Evolutionary conservation across 1,140 invertebrate species (phyloP).

Genomic region (Daktulosphaira vitifoliae): DNA sequence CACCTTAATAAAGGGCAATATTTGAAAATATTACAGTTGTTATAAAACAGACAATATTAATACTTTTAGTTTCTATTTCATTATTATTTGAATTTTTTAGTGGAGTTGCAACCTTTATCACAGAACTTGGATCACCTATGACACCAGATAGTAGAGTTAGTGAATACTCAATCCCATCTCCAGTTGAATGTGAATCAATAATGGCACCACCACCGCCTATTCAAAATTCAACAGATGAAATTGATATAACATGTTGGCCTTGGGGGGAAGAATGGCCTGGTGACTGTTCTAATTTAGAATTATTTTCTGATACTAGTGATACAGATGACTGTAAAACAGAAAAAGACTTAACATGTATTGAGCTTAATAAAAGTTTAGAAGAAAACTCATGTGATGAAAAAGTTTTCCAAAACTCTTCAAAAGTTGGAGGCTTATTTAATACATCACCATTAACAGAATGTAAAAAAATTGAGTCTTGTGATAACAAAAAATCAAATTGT

Average conservation of each 20-base stretch:
- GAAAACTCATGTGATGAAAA: conserved; percentile 5
- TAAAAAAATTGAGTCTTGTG: not conserved
- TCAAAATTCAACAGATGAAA: conserved; percentile 16
- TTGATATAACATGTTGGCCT: conserved; percentile 25
- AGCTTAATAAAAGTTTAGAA: not conserved
- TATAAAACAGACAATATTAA: too few species aligned
- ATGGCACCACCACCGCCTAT: conserved; percentile 1
- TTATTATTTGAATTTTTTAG: conserved; percentile 4
- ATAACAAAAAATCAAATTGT: conserved; percentile 10
- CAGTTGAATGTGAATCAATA: conserved; percentile 7
- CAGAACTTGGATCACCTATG: conserved; percentile 12
- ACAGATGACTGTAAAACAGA: conserved; percentile 8
- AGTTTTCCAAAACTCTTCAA: conserved; percentile 19
- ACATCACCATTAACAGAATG: conserved; percentile 13
- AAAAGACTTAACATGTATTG: not conserved
- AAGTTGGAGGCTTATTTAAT: conserved; percentile 6
- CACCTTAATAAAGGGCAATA: too few species aligned
- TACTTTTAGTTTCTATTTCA: too few species aligned
- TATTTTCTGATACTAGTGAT: conserved; percentile 16
- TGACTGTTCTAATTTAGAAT: conserved; percentile 13
- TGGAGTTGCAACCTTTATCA: conserved; percentile 23
- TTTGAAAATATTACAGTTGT: too few species aligned
- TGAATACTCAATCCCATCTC: conserved; percentile 26
- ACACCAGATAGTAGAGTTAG: conserved; percentile 7
- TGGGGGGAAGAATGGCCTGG: conserved; percentile 16